Evolutionary conservation across 2,113 vertebrate species (phyloP).

Genomic region (Varanus komodoensis): DNA sequence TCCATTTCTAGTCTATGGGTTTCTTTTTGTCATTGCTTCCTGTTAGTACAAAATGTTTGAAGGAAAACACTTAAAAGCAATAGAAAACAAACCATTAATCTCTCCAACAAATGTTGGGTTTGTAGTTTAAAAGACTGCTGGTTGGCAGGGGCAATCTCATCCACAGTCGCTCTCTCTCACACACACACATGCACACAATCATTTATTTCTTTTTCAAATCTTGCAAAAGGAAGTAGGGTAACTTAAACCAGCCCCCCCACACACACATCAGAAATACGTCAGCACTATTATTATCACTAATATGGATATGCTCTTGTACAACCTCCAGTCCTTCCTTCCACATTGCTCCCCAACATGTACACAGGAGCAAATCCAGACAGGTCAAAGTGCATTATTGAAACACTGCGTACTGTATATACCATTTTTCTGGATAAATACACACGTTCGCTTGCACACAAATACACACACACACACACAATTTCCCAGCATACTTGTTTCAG

Average conservation of each 20-base stretch:
- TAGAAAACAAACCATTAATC: background rate
- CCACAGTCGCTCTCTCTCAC: background rate
- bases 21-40: background rate
- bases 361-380: conserved; percentile 52
- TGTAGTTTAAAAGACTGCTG: background rate
- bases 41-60: background rate
- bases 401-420: conserved; percentile 51
- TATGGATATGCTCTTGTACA: background rate
- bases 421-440: conserved; percentile 11
- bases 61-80: background rate
- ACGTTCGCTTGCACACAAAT: background rate
- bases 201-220: background rate
- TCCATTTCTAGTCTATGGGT: background rate
- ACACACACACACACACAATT: conserved; percentile 42
- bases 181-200: background rate
- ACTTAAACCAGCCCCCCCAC: background rate
- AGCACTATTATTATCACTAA: background rate
- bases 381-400: conserved; percentile 57
- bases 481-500: background rate
- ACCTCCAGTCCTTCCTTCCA: background rate
- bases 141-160: background rate
- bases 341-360: conserved; percentile 37
- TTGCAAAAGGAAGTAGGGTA: conserved; percentile 1
- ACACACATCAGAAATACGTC: background rate
- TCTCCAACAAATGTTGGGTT: background rate